Evolutionary conservation across 92 coral and sea anemone genomes (phyloP).

Genomic region (Nematostella vectensis): DNA sequence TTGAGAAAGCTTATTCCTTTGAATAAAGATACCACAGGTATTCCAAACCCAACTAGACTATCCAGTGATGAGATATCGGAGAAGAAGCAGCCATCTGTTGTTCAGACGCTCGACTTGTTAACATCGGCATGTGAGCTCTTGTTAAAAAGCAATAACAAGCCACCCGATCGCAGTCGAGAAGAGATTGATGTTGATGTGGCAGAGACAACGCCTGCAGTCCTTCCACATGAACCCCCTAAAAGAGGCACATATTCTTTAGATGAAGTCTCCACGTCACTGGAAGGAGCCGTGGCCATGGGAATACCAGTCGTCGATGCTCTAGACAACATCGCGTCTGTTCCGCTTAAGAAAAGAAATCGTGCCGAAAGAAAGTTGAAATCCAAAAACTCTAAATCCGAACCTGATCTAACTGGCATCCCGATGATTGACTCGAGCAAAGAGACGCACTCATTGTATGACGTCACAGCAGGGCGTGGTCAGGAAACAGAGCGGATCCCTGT

Average conservation of each 20-base stretch:
- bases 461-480: constrained; percentile 45
- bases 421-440: constrained; percentile 29
- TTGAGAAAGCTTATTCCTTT: constrained; percentile 39
- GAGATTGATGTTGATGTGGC: not conserved
- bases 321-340: constrained; percentile 24
- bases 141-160: constrained; percentile 24
- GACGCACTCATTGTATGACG: constrained; percentile 63
- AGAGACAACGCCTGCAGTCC: not conserved
- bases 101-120: constrained; percentile 64
- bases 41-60: too few species aligned
- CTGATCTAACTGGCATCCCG: constrained; percentile 14
- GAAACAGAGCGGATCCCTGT: constrained; percentile 64
- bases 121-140: constrained; percentile 84
- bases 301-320: constrained; percentile 62
- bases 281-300: constrained; percentile 66
- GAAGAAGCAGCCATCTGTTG: constrained; percentile 21
- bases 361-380: constrained; percentile 16
- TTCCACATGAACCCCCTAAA: constrained; percentile 10
- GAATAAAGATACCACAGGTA: constrained; percentile 10
- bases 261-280: constrained; percentile 48
- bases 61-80: constrained; percentile 6
- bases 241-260: constrained; percentile 77
- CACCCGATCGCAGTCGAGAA: not conserved
- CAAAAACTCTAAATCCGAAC: constrained; percentile 44
- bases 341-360: constrained; percentile 6